These are phyloP conservation scores for Eulimnadia texana DNA, from an alignment of 1,140 invertebrate species.

Conservation along the genomic window DNA sequence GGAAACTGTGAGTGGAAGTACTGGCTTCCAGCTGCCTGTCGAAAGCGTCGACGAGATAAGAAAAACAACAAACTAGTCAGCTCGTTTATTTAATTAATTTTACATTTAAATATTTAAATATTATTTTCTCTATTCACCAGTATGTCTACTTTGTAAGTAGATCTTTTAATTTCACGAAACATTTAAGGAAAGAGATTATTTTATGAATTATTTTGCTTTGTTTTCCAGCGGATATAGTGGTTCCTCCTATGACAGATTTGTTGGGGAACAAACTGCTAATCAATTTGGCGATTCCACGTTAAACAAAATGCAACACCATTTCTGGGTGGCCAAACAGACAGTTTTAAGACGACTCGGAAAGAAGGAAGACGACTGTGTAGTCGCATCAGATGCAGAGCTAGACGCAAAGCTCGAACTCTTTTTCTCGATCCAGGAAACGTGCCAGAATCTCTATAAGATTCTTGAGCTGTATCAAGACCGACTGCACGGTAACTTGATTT, in stretches of 20 bases:
- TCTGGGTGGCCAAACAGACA: conserved; percentile 95
- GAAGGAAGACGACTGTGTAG: conserved; percentile 94
- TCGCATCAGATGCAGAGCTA: conserved; percentile 87
- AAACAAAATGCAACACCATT: conserved; percentile 83
- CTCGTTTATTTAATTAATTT: too few species aligned
- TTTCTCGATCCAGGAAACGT: conserved; percentile 85
- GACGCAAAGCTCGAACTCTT: conserved; percentile 96
- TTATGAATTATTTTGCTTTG: too few species aligned
- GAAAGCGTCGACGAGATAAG: too few species aligned
- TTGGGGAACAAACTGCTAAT: neutral
- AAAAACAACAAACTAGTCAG: too few species aligned
- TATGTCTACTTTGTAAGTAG: too few species aligned
- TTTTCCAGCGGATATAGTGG: conserved; percentile 9
- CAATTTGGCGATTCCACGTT: conserved; percentile 28
- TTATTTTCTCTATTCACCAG: too few species aligned
- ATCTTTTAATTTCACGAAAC: too few species aligned
- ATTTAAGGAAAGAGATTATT: too few species aligned
- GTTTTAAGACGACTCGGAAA: conserved; percentile 86
- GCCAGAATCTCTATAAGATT: conserved; percentile 68
- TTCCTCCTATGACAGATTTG: conserved; percentile 2
- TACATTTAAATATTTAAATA: too few species aligned
- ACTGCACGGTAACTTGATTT: conserved; percentile 48
- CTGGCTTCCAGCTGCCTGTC: too few species aligned
- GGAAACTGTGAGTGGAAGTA: too few species aligned
- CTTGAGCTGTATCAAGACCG: conserved; percentile 90